Base-by-base conservation (phyloP, 2,113 vertebrate species). In the Corvus hawaiiensis region DNA sequence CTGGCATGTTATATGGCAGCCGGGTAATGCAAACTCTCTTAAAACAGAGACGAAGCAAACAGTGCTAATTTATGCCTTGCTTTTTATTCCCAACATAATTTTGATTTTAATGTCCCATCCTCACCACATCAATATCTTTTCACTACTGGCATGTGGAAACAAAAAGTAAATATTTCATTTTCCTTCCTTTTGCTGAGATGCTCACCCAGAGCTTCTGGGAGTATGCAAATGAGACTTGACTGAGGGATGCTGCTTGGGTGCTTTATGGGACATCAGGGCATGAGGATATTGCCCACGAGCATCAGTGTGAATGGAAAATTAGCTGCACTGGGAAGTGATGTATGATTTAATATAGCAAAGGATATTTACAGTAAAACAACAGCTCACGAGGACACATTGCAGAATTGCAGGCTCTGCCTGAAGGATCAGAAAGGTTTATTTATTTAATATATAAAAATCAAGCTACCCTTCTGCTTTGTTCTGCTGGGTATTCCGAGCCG, bases 1-100 rank as follows among this genome's bases (percentile, higher is more conserved):
- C 68, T 77, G 58, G 67, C 75, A 89, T 87, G 61, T 79, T 96
- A 81, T 81, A 94, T 48, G 72, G 92, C 55, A 37, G 69, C 33
- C 4, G 78, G 15, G n/a, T 93, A 94, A 96, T n/a, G 35, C 8
- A 66, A 69, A 51, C 32, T 96, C 95, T 82, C 93, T 75, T 91
- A 97, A 96, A 86, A 54, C 63, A 93, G 11, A 95, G 85, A 94
- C 16, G 81, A 96, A 95, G 76, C 85, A 95, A 98, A 83, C 87
- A 76, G 32, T 90, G 94, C 67, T 97, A 96, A 97, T 96, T 97
- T 97, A 97, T 97, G 49, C 71, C 86, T 89, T 23, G 64, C 68
- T 91, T 97, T 97, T 97, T 96, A 97, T 96, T 96, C 83, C 58
- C 49, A 79, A 91, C 80, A 96, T 97, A 95, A 97, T 95, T 97